Percentiles rank a stretch among this genome's conserved stretches.
Conservation (phyloP, 2,888 invertebrate species). For the Capitulum mitella region DNA sequence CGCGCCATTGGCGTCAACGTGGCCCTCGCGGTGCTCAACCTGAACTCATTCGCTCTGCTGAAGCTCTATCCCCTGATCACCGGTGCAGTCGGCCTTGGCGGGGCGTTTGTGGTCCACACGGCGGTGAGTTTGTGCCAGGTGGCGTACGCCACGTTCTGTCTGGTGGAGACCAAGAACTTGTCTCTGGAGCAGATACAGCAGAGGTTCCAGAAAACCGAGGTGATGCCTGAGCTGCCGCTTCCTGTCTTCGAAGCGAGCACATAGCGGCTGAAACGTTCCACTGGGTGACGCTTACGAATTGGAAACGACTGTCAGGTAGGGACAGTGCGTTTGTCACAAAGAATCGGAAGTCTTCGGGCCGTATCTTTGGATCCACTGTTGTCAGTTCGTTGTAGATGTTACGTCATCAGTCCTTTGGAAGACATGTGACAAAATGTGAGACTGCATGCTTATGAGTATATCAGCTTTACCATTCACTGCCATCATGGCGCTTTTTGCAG, state of each 20-base stretch:
- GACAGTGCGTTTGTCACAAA: too few relatives aligned
- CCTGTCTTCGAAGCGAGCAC: background rate
- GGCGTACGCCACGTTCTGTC: background rate
- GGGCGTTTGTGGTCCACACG: background rate
- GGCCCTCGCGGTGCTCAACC: background rate
- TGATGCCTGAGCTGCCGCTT: background rate
- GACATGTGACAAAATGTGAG: too few relatives aligned
- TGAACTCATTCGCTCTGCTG: background rate
- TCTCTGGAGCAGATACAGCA: background rate
- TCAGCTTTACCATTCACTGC: too few relatives aligned
- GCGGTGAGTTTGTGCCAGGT: background rate
- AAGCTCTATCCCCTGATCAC: background rate
- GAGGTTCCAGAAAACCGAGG: background rate
- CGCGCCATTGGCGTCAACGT: background rate
- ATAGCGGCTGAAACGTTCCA: too few relatives aligned
- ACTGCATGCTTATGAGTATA: too few relatives aligned
- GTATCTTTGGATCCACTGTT: too few relatives aligned
- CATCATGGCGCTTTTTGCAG: too few relatives aligned
- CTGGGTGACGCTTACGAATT: too few relatives aligned
- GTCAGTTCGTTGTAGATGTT: too few relatives aligned
- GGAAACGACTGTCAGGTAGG: too few relatives aligned
- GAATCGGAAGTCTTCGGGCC: too few relatives aligned
- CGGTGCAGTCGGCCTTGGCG: background rate
- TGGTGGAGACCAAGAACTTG: background rate
- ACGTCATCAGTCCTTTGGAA: too few relatives aligned